Evolutionary conservation across 2,888 invertebrate species (phyloP), one percentile per base, ranked within the genome.

Genomic region (Ophion ventricosus): DNA sequence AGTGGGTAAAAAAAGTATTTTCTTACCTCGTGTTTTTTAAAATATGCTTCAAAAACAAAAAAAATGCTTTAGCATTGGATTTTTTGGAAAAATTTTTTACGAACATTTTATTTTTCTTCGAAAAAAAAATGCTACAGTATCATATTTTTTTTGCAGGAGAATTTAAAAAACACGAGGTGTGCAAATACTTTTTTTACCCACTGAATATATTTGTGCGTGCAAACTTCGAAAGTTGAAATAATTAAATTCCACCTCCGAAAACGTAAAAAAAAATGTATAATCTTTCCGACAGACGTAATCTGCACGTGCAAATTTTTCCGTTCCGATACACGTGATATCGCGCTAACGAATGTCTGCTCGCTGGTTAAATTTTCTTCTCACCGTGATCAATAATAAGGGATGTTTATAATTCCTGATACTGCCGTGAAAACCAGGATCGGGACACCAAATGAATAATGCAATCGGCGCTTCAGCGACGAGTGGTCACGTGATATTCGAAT

Each of bases 401-500:
- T 49, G 49, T 49, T 49, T 49, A 49, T 49, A 49, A 49, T 49
- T 17, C 49, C 17, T 49, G 59, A 59, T 25, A 3, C 59, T 25
- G 59, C 59, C 25, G 64, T n/a, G 64, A 35, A 61, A 54, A 78
- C 25, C 57, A 14, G 61, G 8, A 70, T 79, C 69, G 23, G n/a
- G 35, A 7, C 11, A 54, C 11, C 17, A 20, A 59, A 69, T 70
- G 23, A 78, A 78, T 70, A 23, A 61, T 70, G n/a, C 54, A 54
- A 70, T 56, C 17, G 63, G 63, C 29, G 63, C 40, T 35, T 54
- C 26, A 75, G 43, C 67, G 59, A 72, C 56, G 70, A 72, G 40
- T 20, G 63, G 76, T 56, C 43, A 64, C 63, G 57, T 43, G 49
- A 64, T 69, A 81, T 72, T 75, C 25, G 25, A 23, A 63, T 80